Base-by-base conservation (phyloP, 1,140 invertebrate genomes). In the Bombus vancouverensis region DNA sequence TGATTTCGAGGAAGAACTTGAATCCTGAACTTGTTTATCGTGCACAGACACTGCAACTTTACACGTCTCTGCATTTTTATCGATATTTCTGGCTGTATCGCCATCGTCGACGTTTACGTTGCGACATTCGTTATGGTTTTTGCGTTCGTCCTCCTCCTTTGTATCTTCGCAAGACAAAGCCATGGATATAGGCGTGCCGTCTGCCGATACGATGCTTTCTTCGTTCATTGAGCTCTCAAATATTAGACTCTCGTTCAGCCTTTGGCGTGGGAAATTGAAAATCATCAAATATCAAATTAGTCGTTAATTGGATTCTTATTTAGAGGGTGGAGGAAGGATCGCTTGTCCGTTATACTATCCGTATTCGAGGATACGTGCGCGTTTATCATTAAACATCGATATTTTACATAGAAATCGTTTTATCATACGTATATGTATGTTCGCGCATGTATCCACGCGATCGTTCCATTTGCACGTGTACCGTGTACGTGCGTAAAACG, bases 231-330 rank as follows among this genome's bases (percentile, higher is more conserved):
- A 59, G 39, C 84, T 91, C 34, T 86, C 89, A 5, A 93, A 65
- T 57, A 94, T 93, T 47, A 94, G 79, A 84, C 92, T 96, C 88
- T 97, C 97, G 85, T 97, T 96, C 90, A 97, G 92, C 76, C 97
- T 97, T 91, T 4, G 87, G 32, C 42, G 53, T 62, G 25, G 47
- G 34, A 71, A 59, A 79, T 79, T 1, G 22, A n/a, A 72, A 65
- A 80, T 72, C 0, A 12, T 15, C 44, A 62, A 37, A 53, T 12
- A n/a, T 53, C 1, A 39, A 37, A 42, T 47, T 13, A 9, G 4
- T 65, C 6, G 18, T 65, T 25, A 13, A 32, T 42, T 12, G 1
- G 57, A 59, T 12, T 37, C 9, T 42, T 32, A 32, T 4, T 18
- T 32, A 4, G 1, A 22, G 2, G 12, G 0, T 10, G 18, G 12